Evolutionary conservation across 2,888 invertebrate species (phyloP).

Genomic region (Tethea ocularis): DNA sequence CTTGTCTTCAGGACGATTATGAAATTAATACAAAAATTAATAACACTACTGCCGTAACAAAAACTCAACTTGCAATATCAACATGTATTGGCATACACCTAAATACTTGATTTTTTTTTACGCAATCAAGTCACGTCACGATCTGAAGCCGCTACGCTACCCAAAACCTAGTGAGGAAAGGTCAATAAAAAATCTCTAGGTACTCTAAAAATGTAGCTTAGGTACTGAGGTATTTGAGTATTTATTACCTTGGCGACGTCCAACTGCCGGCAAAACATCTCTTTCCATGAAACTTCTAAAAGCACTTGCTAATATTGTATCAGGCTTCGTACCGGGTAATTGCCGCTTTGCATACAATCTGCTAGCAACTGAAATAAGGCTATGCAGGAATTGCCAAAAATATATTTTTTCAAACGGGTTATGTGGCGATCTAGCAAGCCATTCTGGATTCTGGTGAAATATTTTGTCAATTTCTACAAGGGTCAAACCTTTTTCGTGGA

Average conservation of each 20-base stretch:
- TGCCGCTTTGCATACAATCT: slow-evolving; percentile 68
- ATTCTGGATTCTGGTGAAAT: slow-evolving; percentile 72
- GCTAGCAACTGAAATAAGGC: slow-evolving; percentile 78
- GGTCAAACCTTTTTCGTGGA: slow-evolving; percentile 75
- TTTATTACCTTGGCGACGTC: slow-evolving; percentile 65
- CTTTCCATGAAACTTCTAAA: slow-evolving; percentile 80
- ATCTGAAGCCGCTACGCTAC: no score
- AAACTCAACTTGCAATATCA: no score
- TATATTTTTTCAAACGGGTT: slow-evolving; percentile 85
- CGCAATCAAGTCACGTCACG: no score
- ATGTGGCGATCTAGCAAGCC: slow-evolving; percentile 71
- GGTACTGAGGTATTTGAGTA: no score
- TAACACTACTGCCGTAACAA: no score
- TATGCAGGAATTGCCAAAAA: slow-evolving; percentile 85
- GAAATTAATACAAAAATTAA: no score
- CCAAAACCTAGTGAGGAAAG: no score
- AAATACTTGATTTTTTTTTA: no score
- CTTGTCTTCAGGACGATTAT: no score
- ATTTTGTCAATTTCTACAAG: slow-evolving; percentile 79
- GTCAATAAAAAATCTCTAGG: no score
- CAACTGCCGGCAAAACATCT: slow-evolving; percentile 69
- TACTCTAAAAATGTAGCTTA: no score
- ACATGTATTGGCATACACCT: no score
- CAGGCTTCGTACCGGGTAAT: slow-evolving; percentile 59
- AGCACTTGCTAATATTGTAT: slow-evolving; percentile 78